These are phyloP conservation scores for Zosterops pallidus DNA, from an alignment of 2,113 vertebrate species.

Conservation along the genomic window DNA sequence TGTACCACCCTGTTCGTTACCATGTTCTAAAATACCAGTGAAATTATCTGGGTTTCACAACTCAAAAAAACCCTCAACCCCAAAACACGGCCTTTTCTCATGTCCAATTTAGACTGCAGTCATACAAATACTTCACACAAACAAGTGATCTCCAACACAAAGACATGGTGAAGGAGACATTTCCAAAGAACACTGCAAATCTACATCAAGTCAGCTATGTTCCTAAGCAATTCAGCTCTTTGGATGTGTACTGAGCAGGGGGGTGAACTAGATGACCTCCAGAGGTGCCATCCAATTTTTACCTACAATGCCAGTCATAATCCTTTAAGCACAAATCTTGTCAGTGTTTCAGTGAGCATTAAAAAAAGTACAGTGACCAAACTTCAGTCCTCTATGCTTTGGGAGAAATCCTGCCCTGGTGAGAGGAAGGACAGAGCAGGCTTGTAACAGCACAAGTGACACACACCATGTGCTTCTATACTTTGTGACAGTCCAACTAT, in stretches of 20 bases:
- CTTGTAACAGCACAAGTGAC: not conserved
- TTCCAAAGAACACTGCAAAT: not conserved
- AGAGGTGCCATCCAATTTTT: not conserved
- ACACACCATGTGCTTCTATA: fast-evolving
- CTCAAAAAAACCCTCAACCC: too few species aligned
- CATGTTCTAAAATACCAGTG: not conserved
- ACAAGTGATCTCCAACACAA: not conserved
- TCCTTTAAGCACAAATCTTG: not conserved
- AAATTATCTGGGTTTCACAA: not conserved
- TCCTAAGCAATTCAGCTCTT: not conserved
- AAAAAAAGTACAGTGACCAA: not conserved
- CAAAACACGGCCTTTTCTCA: not conserved
- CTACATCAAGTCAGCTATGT: not conserved
- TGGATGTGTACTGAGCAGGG: too few species aligned
- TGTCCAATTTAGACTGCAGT: not conserved
- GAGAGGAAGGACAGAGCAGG: not conserved
- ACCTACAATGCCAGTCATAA: not conserved
- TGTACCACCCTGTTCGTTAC: not conserved
- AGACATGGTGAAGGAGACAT: not conserved
- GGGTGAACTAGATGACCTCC: not conserved
- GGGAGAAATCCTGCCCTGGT: not conserved
- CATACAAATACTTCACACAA: not conserved
- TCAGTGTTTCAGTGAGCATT: not conserved
- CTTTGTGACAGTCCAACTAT: not conserved
- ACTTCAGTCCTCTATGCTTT: not conserved